A percentile compares a stretch with the other conserved stretches of the same genome.
Evolutionary conservation across 2,113 vertebrate genomes (phyloP).

Genomic region (Ptyas mucosa): DNA sequence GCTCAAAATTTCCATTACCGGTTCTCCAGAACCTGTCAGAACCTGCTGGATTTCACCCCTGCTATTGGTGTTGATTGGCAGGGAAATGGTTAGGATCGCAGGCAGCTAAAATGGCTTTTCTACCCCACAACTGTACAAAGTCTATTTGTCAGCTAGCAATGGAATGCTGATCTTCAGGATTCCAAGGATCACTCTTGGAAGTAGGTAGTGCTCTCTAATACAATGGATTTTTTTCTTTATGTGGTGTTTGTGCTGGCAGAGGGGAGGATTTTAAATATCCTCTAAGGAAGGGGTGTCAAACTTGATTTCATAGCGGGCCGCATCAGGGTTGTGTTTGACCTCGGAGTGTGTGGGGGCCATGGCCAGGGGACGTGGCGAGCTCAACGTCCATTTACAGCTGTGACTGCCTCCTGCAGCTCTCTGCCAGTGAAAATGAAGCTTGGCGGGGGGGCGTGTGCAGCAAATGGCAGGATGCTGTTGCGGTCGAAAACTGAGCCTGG

Average conservation of each 20-base stretch:
- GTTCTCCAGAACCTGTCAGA: too few species aligned
- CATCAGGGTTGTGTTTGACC: too few species aligned
- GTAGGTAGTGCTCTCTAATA: not conserved
- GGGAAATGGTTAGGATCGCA: conserved; percentile 3
- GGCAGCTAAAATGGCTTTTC: not conserved
- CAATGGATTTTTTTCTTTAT: not conserved
- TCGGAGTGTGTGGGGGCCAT: fast-evolving
- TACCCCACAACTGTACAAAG: not conserved
- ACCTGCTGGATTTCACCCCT: too few species aligned
- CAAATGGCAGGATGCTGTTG: too few species aligned
- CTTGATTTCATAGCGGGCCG: too few species aligned
- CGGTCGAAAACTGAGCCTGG: too few species aligned
- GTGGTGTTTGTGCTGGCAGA: not conserved
- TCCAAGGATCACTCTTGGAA: not conserved
- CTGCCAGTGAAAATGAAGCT: too few species aligned
- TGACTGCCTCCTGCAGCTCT: too few species aligned
- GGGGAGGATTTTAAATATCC: not conserved
- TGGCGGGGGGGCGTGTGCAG: too few species aligned
- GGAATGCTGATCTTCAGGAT: conserved; percentile 21
- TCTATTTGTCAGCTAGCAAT: conserved; percentile 2
- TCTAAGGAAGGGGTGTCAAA: not conserved
- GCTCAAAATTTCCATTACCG: too few species aligned
- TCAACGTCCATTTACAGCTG: too few species aligned
- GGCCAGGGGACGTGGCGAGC: too few species aligned
- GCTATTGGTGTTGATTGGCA: not conserved